Base-by-base conservation (phyloP, 2,797 vertebrate genomes). In the Mus spretus region DNA sequence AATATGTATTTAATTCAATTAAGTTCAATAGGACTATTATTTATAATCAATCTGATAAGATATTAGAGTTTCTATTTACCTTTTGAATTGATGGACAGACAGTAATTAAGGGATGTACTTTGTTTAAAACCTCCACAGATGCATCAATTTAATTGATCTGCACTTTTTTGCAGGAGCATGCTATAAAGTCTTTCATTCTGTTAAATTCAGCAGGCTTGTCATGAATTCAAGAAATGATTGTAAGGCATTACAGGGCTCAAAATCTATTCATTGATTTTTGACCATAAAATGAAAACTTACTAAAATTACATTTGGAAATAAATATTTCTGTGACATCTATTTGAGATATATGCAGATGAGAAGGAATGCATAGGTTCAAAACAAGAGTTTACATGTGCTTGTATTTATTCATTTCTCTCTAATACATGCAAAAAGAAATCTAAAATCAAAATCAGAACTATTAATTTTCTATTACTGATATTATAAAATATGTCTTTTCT, bases 281-380 rank as follows among this genome's bases (percentile, higher is more conserved):
- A 63, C 0, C 4, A 81, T 37, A 89, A 90, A 95, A 67, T 90
- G 11, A 3, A 87, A 87, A 88, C 3, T 57, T 87, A 78, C n/a
- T 95, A 83, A 90, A 80, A 44, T 92, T 94, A 87, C 26, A 26
- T 63, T 93, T 89, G 31, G 13, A 96, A 96, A 80, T 87, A 84
- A 93, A 61, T 90, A 94, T 93, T 83, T 94, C 57, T 74, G 24
- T 80, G 63, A 75, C 22, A 91, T 65, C 1, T 81, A 3, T 89
- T 47, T 93, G 2, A 12, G 40, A 28, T 61, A 77, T 28, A 88
- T 81, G 24, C 28, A 28, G 26, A 19, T 80, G 34, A 89, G 24
- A 95, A 57, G 4, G 70, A 89, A 75, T 44, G 55, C 12, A 81
- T 55, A 34, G 31, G 31, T 37, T 77, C 72, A 91, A 84, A 65